These are phyloP conservation scores for Megaptera novaeangliae DNA, from an alignment of 2,113 vertebrate genomes.

Conservation along the genomic window DNA sequence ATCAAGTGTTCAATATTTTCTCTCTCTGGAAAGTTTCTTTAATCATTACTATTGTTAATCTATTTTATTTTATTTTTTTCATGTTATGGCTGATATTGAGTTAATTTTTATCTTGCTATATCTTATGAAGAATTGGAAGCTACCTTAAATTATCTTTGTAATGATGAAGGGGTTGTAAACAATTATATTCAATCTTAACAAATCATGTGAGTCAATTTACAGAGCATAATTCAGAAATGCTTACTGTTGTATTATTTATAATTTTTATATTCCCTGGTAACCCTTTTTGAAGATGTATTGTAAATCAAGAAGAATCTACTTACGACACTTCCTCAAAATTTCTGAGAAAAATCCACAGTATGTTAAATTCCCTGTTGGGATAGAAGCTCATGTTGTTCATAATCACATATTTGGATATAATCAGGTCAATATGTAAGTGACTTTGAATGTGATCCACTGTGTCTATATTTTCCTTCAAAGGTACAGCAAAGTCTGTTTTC, in stretches of 20 bases:
- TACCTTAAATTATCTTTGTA: not conserved
- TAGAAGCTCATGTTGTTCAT: constrained; percentile 16
- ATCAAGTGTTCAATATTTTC: not conserved
- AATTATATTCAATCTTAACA: not conserved
- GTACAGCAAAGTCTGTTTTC: not conserved
- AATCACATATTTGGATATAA: constrained; percentile 38
- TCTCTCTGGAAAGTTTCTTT: not conserved
- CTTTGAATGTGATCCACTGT: not conserved
- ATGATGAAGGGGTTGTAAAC: not conserved
- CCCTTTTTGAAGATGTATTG: not conserved
- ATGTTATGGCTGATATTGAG: not conserved
- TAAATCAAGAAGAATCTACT: not conserved
- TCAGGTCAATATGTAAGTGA: not conserved
- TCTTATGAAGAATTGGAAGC: not conserved
- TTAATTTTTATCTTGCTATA: not conserved
- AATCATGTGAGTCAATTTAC: not conserved
- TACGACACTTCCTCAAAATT: not conserved
- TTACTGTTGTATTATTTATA: not conserved
- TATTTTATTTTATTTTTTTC: not conserved
- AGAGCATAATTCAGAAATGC: not conserved
- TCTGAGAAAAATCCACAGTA: not conserved
- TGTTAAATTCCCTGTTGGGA: not conserved
- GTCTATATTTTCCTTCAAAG: not conserved
- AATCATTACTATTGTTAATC: not conserved
- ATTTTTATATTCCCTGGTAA: not conserved